Percentiles rank a stretch among this genome's conserved stretches.
phyloP scores from a whole-genome alignment of 2,888 invertebrate genomes.

The Dromius quadrimaculatus region DNA sequence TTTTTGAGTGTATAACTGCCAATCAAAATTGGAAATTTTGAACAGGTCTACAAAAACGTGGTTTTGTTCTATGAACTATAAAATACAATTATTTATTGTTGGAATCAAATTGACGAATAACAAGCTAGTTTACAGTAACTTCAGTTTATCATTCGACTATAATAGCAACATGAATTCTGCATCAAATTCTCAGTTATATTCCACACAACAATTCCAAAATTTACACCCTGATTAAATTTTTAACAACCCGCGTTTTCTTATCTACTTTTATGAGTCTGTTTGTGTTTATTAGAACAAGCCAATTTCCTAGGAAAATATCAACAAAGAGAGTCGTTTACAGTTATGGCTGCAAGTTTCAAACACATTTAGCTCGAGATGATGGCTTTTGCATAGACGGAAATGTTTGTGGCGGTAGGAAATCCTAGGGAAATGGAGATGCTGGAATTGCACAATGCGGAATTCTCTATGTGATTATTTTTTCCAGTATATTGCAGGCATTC shows the following conservation, averaged over 20 bases:
- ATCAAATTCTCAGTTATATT: constrained; percentile 1
- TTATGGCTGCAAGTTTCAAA: constrained; percentile 32
- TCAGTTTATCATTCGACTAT: too few relatives aligned
- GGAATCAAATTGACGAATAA: too few relatives aligned
- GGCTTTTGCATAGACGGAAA: not conserved
- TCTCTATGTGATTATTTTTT: not conserved
- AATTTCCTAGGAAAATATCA: constrained; percentile 34
- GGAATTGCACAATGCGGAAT: not conserved
- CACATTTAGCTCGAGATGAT: constrained; percentile 25
- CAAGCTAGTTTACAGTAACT: too few relatives aligned
- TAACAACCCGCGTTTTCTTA: constrained; percentile 4
- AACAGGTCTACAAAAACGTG: too few relatives aligned
- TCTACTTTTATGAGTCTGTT: constrained; percentile 14
- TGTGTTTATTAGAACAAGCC: constrained; percentile 33
- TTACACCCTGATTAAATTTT: constrained; percentile 12
- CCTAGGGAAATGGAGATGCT: not conserved
- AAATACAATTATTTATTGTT: too few relatives aligned
- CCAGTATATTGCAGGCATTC: too few relatives aligned
- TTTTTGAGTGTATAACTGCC: too few relatives aligned
- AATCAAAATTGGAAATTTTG: too few relatives aligned
- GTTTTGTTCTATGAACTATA: too few relatives aligned
- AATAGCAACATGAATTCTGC: too few relatives aligned
- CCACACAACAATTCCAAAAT: not conserved
- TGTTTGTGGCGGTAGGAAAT: too few relatives aligned
- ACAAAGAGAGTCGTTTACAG: constrained; percentile 10